phyloP scores from a whole-genome alignment of 92 coral and sea anemone species.

The Plumapathes pennacea region DNA sequence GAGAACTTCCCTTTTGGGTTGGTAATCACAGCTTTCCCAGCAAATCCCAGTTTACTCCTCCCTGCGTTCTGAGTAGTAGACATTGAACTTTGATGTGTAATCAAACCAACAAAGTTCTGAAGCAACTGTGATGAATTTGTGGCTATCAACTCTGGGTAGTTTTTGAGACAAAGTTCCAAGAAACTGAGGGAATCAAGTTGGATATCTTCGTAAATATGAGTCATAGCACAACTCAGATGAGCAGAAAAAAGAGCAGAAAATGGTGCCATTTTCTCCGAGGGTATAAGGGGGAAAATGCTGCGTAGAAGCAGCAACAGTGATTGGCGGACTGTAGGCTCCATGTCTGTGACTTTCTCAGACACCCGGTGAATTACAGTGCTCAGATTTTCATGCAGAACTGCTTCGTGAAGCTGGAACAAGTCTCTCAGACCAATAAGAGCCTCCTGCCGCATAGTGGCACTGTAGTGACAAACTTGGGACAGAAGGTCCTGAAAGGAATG shows the following conservation, averaged over 20 bases:
- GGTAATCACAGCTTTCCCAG: constrained; percentile 22
- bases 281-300: constrained; percentile 51
- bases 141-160: constrained; percentile 58
- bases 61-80: not conserved
- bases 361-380: constrained; percentile 51
- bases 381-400: constrained; percentile 65
- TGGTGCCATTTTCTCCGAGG: constrained; percentile 71
- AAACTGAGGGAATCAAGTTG: constrained; percentile 84
- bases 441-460: constrained; percentile 71
- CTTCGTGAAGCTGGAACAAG: constrained; percentile 66
- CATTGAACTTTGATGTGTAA: constrained; percentile 55
- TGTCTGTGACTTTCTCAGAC: constrained; percentile 75
- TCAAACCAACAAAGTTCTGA: constrained; percentile 68
- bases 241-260: constrained; percentile 66
- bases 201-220: constrained; percentile 86
- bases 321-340: constrained; percentile 74
- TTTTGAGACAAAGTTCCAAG: constrained; percentile 67
- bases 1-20: constrained; percentile 87
- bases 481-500: constrained; percentile 67
- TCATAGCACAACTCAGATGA: constrained; percentile 94
- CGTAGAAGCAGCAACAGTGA: constrained; percentile 71
- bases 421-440: constrained; percentile 74
- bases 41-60: constrained; percentile 9
- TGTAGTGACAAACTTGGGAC: constrained; percentile 79
- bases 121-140: constrained; percentile 60